Base-by-base conservation (phyloP, 2,888 invertebrate species). In the Noctua janthe region DNA sequence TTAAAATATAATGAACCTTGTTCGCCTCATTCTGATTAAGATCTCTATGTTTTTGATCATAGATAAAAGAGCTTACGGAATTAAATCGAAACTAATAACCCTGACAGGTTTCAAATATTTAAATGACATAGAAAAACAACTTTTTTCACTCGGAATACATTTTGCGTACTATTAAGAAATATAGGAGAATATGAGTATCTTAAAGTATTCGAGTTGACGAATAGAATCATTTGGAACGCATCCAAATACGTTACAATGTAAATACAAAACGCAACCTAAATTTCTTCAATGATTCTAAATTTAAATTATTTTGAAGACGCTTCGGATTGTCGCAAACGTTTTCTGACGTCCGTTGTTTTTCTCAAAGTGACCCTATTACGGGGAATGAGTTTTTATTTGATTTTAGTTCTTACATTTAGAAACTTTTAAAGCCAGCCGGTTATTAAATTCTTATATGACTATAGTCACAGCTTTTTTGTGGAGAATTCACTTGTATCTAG, bases 251-350 rank as follows among this genome's bases (percentile, higher is more conserved):
- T 64, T 80, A 90, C 84, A 88, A 88, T 90, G 86, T 88, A 85
- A 89, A 90, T 89, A 91, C 87, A 89, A 90, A 88, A 90, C 72
- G 74, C 86, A 88, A 88, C 88, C 90, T 88, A 90, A 90, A 88
- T 90, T 90, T 89, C 87, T 89, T 89, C 87, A 91, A 91, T 90
- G 91, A 85, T 85, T 88, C 83, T 87, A 83, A 74, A 88, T 83
- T 81, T 81, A 81, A 84, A 70, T 79, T 74, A 82, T 84, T 84
- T 81, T 74, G 82, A 83, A 86, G 73, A 75, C 67, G 71, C 72
- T 83, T 76, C 54, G 51, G 67, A 83, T 79, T 81, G 86, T 84
- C 69, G 51, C 78, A 56, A 59, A 56, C 43, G 29, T 76, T 69
- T 78, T 73, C n/a, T 81, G 81, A 79, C 74, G 80, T 81, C 70